phyloP scores from a whole-genome alignment of 1,140 invertebrate species.

The Ylistrum balloti region DNA sequence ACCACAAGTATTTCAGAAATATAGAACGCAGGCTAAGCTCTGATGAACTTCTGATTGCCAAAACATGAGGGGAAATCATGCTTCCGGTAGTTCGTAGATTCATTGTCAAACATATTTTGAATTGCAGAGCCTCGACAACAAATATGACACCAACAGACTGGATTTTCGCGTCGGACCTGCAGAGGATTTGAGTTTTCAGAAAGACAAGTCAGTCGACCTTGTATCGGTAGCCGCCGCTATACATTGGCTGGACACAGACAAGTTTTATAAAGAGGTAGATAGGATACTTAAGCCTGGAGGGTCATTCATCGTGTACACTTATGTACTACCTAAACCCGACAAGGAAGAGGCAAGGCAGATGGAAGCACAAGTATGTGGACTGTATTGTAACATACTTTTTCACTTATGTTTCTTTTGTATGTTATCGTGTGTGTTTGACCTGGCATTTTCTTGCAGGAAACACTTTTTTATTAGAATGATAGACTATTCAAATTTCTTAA shows the following conservation, averaged over 20 bases:
- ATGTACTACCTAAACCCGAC: constrained; percentile 63
- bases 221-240: constrained; percentile 81
- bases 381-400: no score
- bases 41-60: no score
- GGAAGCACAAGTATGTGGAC: not conserved
- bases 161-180: constrained; percentile 77
- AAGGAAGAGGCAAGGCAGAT: constrained; percentile 54
- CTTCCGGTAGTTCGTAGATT: no score
- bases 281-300: constrained; percentile 81
- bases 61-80: no score
- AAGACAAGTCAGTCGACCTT: constrained; percentile 79
- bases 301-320: constrained; percentile 81
- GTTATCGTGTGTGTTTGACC: no score
- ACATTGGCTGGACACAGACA: constrained; percentile 84
- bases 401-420: no score
- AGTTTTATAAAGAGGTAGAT: constrained; percentile 82
- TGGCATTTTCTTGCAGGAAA: no score
- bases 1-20: no score
- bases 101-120: no score
- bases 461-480: no score
- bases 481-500: no score
- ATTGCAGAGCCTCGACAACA: constrained; percentile 41
- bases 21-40: no score
- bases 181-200: constrained; percentile 76
- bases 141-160: constrained; percentile 58